Conservation (phyloP, 2,113 vertebrate genomes). For the Lepidothrix coronata region DNA sequence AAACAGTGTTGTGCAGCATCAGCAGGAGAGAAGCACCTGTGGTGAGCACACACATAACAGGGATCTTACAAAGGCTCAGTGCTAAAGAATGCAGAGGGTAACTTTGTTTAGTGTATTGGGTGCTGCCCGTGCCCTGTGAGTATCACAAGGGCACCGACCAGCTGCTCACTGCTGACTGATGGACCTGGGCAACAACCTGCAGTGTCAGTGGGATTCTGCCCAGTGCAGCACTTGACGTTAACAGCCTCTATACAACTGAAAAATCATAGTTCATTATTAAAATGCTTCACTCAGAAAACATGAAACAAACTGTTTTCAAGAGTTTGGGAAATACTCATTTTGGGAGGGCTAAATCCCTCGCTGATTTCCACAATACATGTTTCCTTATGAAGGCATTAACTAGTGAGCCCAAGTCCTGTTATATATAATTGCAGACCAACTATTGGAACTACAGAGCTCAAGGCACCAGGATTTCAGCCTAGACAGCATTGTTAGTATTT, state of each 20-base stretch:
- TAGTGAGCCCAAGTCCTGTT: background rate
- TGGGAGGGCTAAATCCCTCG: background rate
- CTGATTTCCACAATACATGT: background rate
- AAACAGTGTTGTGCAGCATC: background rate
- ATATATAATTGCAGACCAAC: background rate
- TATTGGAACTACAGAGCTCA: background rate
- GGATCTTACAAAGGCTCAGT: background rate
- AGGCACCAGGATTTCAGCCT: background rate
- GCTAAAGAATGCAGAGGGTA: background rate
- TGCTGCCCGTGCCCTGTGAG: background rate
- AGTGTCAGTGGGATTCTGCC: background rate
- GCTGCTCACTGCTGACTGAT: conserved; percentile 59
- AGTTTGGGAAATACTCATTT: background rate
- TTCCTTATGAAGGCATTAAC: background rate
- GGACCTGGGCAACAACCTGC: background rate
- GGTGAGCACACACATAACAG: no score
- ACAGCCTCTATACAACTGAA: background rate
- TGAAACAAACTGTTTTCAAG: background rate
- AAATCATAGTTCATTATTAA: background rate
- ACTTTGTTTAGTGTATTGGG: rapidly evolving
- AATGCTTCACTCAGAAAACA: background rate
- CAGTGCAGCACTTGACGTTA: background rate
- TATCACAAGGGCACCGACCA: rapidly evolving
- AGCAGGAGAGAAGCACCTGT: background rate
- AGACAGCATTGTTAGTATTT: background rate